Conservation (phyloP, 2,888 invertebrate genomes). For the Synergus japonicus region DNA sequence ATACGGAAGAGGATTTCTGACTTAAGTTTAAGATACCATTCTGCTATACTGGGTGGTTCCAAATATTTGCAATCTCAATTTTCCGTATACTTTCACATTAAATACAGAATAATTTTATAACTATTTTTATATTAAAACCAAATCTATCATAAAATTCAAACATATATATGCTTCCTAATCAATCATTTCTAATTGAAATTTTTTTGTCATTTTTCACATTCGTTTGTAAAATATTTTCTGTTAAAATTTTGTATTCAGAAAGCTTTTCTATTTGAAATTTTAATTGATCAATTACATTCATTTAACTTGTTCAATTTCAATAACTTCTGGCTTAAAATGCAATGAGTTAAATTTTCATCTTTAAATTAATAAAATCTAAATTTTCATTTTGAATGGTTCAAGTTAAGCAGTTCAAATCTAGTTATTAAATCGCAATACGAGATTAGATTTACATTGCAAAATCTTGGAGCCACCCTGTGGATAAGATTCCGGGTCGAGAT, state of each 20-base stretch:
- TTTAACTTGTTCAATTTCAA: background rate
- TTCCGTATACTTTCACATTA: background rate
- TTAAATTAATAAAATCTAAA: too few species aligned
- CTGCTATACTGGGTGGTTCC: background rate
- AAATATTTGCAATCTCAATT: background rate
- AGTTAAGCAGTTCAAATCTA: background rate
- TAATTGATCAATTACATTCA: too few species aligned
- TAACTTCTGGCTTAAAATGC: background rate
- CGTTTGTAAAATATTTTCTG: too few species aligned
- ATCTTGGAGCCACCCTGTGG: conserved; percentile 2
- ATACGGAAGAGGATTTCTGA: background rate
- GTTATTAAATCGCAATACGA: background rate
- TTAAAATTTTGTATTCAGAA: too few species aligned
- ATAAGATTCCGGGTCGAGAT: conserved; percentile 16
- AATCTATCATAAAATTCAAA: too few species aligned
- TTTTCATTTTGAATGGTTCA: background rate
- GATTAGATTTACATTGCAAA: background rate
- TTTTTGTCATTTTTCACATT: too few species aligned
- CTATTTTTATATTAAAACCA: too few species aligned
- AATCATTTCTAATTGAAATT: too few species aligned
- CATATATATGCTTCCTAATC: too few species aligned
- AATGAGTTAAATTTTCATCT: background rate
- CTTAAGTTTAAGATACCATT: background rate
- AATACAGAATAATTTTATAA: too few species aligned
- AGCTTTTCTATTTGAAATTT: too few species aligned